These are phyloP conservation scores for Chironomus tentans DNA, from an alignment of 2,888 invertebrate species.

Conservation along the genomic window DNA sequence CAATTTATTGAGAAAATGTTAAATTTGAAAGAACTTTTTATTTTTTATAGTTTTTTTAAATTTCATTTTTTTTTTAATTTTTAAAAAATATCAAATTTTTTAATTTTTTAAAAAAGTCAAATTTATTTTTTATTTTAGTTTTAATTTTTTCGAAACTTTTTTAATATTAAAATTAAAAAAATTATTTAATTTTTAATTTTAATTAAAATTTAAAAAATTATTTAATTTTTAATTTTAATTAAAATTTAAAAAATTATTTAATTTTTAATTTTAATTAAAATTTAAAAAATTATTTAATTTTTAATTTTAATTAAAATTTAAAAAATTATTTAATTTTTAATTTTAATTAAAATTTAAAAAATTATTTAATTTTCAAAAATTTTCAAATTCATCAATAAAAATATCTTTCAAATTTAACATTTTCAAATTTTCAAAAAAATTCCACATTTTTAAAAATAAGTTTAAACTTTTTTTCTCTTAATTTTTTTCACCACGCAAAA, in stretches of 20 bases:
- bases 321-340: background rate
- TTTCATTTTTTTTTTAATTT: background rate
- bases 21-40: background rate
- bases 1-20: too few relatives aligned
- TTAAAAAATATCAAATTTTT: too few relatives aligned
- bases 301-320: background rate
- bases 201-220: background rate
- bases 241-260: too few relatives aligned
- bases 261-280: background rate
- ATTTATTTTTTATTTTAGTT: too few relatives aligned
- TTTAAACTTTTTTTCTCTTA: background rate
- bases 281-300: background rate
- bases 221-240: too few relatives aligned
- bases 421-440: background rate
- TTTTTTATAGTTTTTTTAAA: too few relatives aligned
- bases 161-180: too few relatives aligned
- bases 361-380: too few relatives aligned
- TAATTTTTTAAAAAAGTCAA: too few relatives aligned
- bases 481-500: constrained; percentile 1
- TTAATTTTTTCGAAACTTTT: background rate
- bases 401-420: background rate
- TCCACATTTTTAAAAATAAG: background rate
- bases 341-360: background rate
- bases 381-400: background rate
- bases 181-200: background rate